Base-by-base conservation (phyloP, 1,140 invertebrate genomes). In the Ostrea edulis region DNA sequence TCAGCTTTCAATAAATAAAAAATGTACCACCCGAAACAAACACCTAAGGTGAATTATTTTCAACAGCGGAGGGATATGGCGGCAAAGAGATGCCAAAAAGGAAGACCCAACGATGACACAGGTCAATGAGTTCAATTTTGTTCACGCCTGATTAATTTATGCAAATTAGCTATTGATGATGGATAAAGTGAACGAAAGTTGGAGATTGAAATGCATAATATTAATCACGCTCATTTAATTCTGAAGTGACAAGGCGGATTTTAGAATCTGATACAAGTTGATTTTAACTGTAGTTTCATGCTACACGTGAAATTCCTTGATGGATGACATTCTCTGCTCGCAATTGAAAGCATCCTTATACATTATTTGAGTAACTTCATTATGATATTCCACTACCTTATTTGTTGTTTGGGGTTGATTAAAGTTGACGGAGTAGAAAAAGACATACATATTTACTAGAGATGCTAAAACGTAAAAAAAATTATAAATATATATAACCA, bases 111-210 rank as follows among this genome's bases (percentile, higher is more conserved):
- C 68, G 25, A 77, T 77, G 68, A 77, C 68, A 77, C 68, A 77
- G 68, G 68, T 77, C 68, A 77, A 77, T 77, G 68, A 77, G 68
- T 77, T 77, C 68, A 77, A 77, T 35, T 77, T 77, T 77, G 29
- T 77, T 77, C 68, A 77, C 29, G 11, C 68, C 68, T 77, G 68
- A 77, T 77, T 77, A 44, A 77, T 77, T 77, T 77, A 77, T 77
- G 68, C 68, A 77, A 77, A 77, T 77, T 77, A 35, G 25, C 22
- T 29, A 77, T 77, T 77, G 68, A 77, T 77, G 68, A 77, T 77
- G 68, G 25, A 77, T 77, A 77, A 7, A 25, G 68, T 77, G 68
- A 35, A 77, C 25, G 68, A 77, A 77, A 77, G 68, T 77, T 62
- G 7, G 68, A 29, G 68, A 77, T 77, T 77, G 25, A 77, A 77